A percentile compares a stretch with the other conserved stretches of the same genome.
Conservation (phyloP, 2,113 vertebrate genomes). For the Sterrhoptilus dennistouni region DNA sequence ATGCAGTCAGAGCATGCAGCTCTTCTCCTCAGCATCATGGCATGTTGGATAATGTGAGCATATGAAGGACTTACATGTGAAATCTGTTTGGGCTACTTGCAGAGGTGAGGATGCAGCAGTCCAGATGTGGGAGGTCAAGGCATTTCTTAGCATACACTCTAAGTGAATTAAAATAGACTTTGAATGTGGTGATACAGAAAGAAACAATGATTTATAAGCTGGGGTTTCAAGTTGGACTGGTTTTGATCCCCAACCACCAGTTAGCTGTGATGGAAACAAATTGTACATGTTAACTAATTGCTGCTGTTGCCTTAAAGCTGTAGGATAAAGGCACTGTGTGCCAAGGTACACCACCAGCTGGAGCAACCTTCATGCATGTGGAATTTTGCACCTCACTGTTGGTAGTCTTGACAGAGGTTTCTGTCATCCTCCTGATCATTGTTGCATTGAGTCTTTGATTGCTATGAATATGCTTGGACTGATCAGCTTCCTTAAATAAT, state of each 20-base stretch:
- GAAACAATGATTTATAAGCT: background rate
- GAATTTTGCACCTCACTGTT: background rate
- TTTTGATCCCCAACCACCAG: background rate
- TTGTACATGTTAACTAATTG: background rate
- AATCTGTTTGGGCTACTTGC: background rate
- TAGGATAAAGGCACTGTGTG: background rate
- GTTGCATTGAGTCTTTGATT: background rate
- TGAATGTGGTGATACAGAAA: background rate
- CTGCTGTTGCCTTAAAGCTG: background rate
- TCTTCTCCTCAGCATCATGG: background rate
- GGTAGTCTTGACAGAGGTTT: background rate
- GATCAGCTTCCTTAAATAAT: background rate
- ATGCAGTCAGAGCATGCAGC: background rate
- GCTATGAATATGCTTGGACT: background rate
- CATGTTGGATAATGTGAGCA: background rate
- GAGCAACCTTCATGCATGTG: background rate
- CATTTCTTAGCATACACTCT: background rate
- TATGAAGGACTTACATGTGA: background rate
- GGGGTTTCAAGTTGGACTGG: background rate
- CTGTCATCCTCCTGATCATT: accelerated
- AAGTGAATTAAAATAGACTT: background rate
- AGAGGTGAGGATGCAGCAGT: background rate
- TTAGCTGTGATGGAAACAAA: background rate
- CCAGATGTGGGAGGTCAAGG: background rate
- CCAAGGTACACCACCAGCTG: background rate